These are phyloP conservation scores for Bergia puertoricense DNA, from an alignment of 92 coral and sea anemone genomes.

Conservation along the genomic window DNA sequence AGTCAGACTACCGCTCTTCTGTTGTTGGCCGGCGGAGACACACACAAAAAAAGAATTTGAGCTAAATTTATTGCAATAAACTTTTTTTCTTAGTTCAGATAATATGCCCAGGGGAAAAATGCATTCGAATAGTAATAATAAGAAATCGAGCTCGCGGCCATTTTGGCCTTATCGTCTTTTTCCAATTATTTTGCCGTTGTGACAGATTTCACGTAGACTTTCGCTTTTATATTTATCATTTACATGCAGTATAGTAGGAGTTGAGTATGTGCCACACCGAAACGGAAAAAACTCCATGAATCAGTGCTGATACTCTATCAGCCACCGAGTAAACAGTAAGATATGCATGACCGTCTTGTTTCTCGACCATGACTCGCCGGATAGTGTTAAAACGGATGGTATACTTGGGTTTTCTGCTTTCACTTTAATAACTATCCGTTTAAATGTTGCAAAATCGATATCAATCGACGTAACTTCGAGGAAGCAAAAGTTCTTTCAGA, in stretches of 20 bases:
- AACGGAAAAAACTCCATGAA: no score
- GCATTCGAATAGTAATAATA: no score
- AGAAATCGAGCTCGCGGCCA: neutral
- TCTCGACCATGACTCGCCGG: neutral
- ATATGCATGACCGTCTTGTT: neutral
- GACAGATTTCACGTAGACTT: neutral
- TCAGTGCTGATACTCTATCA: neutral
- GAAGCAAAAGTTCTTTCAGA: neutral
- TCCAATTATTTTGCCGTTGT: neutral
- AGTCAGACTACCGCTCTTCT: no score
- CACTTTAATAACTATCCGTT: neutral
- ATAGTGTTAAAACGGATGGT: no score
- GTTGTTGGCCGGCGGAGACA: neutral
- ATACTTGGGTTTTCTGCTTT: no score
- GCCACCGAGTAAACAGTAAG: neutral
- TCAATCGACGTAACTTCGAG: neutral
- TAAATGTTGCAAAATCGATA: neutral
- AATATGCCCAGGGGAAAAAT: neutral
- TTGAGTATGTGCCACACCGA: neutral
- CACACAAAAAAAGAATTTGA: neutral
- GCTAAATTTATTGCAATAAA: neutral
- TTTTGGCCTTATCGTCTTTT: neutral
- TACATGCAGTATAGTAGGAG: neutral
- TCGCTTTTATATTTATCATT: neutral
- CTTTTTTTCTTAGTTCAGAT: no score